Evolutionary conservation across 2,888 invertebrate genomes (phyloP).

Genomic region (Pedicia rivosa): DNA sequence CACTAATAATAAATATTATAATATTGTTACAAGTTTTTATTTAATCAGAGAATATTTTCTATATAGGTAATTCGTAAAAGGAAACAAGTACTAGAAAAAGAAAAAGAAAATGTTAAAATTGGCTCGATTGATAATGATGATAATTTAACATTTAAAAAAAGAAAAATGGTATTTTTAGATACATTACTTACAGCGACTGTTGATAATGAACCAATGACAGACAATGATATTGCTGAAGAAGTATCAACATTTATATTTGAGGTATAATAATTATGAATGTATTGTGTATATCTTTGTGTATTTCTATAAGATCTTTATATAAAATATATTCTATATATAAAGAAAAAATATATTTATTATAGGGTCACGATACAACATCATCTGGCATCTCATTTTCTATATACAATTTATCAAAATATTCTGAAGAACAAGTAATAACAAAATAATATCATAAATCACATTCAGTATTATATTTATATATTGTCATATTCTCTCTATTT

Average conservation of each 20-base stretch:
- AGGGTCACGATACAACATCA: conserved; percentile 44
- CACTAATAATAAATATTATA: too few species aligned
- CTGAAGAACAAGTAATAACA: conserved; percentile 33
- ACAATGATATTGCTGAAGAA: conserved; percentile 24
- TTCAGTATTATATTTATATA: too few species aligned
- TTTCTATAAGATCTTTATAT: too few species aligned
- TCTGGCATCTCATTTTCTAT: conserved; percentile 37
- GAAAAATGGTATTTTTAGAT: conserved; percentile 24
- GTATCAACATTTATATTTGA: conserved; percentile 28
- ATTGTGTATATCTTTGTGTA: background rate
- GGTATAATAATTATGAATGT: conserved; percentile 14
- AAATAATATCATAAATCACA: conserved; percentile 30
- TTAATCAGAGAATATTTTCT: too few species aligned
- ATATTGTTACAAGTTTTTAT: too few species aligned
- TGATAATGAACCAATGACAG: conserved; percentile 19
- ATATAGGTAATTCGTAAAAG: too few species aligned
- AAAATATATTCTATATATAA: background rate
- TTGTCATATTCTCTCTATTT: too few species aligned
- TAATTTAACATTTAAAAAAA: conserved; percentile 12
- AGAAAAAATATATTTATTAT: conserved; percentile 5
- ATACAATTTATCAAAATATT: conserved; percentile 34
- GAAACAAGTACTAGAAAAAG: too few species aligned
- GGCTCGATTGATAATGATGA: background rate
- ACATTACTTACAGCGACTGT: conserved; percentile 20
- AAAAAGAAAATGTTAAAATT: too few species aligned